A percentile compares a stretch with the other conserved stretches of the same genome.
Evolutionary conservation across 2,113 vertebrate genomes (phyloP).

Genomic region (Daubentonia madagascariensis): DNA sequence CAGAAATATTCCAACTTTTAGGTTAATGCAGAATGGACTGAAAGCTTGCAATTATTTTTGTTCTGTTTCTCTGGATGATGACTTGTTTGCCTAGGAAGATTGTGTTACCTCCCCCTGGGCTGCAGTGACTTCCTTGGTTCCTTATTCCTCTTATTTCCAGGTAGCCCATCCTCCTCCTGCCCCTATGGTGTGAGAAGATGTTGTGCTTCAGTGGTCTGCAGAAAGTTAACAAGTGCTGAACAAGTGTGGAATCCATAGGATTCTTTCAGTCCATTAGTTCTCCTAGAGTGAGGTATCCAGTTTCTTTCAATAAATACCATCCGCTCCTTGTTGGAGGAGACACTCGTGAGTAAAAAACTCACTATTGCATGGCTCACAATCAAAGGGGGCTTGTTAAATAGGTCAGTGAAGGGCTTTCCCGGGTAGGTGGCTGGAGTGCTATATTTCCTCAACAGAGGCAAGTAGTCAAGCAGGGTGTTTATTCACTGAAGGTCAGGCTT

Average conservation of each 20-base stretch:
- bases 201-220: constrained; percentile 25
- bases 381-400: constrained; percentile 67
- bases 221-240: constrained; percentile 52
- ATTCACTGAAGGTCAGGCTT: constrained; percentile 92
- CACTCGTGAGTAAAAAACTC: constrained; percentile 70
- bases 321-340: constrained; percentile 67
- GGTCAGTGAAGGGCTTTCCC: constrained; percentile 55
- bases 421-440: constrained; percentile 58
- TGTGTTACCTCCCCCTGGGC: neutral
- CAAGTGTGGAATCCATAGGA: constrained; percentile 63
- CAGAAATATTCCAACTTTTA: neutral
- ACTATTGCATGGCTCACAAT: constrained; percentile 49
- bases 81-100: neutral
- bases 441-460: constrained; percentile 78
- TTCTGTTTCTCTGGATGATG: neutral
- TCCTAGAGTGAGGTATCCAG: constrained; percentile 69
- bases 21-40: neutral
- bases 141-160: neutral
- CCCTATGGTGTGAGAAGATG: neutral
- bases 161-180: neutral
- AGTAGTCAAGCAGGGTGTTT: constrained; percentile 84
- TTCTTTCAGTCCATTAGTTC: constrained; percentile 65
- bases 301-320: constrained; percentile 75
- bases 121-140: neutral
- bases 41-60: neutral